These are phyloP conservation scores for Salvator merianae DNA, from an alignment of 2,113 vertebrate genomes.

Conservation along the genomic window DNA sequence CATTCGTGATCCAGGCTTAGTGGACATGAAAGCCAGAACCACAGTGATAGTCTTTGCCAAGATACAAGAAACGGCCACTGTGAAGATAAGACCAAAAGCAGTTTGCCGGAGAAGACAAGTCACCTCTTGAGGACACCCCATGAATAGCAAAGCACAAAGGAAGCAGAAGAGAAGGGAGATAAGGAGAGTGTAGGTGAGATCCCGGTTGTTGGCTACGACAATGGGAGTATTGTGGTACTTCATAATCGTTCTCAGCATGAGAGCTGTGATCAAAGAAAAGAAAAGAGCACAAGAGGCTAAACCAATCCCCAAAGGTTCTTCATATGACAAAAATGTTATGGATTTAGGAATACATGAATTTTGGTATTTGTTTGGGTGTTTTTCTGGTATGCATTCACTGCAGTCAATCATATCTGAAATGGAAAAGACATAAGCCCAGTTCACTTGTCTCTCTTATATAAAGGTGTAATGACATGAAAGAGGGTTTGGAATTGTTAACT, in stretches of 20 bases:
- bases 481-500: too few species aligned
- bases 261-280: background rate
- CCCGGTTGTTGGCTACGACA: background rate
- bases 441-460: too few species aligned
- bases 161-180: constrained; percentile 1
- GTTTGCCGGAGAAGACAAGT: constrained; percentile 2
- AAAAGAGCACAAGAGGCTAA: background rate
- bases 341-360: background rate
- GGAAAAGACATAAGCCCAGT: too few species aligned
- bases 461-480: too few species aligned
- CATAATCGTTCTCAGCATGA: background rate
- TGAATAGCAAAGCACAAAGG: constrained; percentile 5
- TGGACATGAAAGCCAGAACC: constrained; percentile 25
- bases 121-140: background rate
- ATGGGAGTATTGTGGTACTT: background rate
- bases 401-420: constrained; percentile 1
- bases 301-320: constrained; percentile 1
- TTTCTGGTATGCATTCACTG: background rate
- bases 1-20: constrained; percentile 3
- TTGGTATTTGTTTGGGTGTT: background rate
- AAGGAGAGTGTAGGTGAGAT: background rate
- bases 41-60: constrained; percentile 26
- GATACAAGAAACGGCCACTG: constrained; percentile 22
- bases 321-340: background rate
- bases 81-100: constrained; percentile 25